Base-by-base conservation (phyloP, 2,888 invertebrate species). In the Elysia crispata region DNA sequence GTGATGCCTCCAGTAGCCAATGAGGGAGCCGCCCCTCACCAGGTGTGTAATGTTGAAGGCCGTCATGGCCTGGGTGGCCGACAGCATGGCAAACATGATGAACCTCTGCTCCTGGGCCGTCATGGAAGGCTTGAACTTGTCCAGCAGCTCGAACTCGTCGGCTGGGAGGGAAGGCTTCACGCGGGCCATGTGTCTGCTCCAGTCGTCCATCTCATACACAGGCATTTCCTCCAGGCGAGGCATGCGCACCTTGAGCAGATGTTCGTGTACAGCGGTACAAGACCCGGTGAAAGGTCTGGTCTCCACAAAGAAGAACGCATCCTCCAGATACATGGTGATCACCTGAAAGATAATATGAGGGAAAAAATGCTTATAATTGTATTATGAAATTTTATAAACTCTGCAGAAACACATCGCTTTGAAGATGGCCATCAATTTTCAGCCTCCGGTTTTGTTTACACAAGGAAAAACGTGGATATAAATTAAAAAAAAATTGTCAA, bases 51-150 rank as follows among this genome's bases (percentile, higher is more conserved):
- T 60, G 33, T 82, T 82, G 73, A 82, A 82, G 31, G 77, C 74
- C 30, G 76, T 75, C 64, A 82, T 66, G 23, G 82, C 80, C 57
- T 75, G 75, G 15, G 82, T 73, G 18, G 72, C 60, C 6, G 77
- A 74, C 31, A 80, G 49, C 66, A 69, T 69, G 11, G 82, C 64
- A 60, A 75, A 80, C 70, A 80, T 75, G 70, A 82, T 77, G 75
- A 80, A 66, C n/a, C 67, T 41, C 70, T 79, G 79, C n/a, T 82
- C 82, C 49, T 66, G 69, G 0, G 66, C n/a, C 23, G 69, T 82
- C 75, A 82, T 60, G n/a, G 82, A 74, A 15, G 82, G 82, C 49
- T 80, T 80, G 50, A 77, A 82, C 33, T 82, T 80, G 66, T 80
- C 70, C 64, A 82, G 23, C n/a, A 20, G 31, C 49, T 75, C 57